Conservation (phyloP, 2,888 invertebrate species). For the Thereva unica region DNA sequence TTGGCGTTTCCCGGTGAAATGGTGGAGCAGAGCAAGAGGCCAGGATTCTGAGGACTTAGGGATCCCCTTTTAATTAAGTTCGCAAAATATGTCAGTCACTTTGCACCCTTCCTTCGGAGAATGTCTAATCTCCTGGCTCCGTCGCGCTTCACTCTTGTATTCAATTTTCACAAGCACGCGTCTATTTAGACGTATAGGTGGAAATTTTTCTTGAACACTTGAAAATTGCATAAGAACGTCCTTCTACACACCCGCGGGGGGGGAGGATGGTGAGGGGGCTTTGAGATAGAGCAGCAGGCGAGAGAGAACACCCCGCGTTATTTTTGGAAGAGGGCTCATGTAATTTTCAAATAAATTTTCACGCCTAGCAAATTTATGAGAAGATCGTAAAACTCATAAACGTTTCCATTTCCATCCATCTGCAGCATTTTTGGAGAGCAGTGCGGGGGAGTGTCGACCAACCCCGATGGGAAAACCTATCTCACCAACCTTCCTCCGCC, state of each 20-base stretch:
- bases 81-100: slow-evolving; percentile 31
- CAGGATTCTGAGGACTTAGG: neutral
- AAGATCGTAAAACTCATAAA: slow-evolving; percentile 42
- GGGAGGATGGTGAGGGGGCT: slow-evolving; percentile 1
- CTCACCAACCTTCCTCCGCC: too few species aligned
- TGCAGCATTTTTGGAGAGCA: neutral
- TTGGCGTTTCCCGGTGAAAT: too few species aligned
- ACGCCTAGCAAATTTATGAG: slow-evolving; percentile 42
- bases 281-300: slow-evolving; percentile 1
- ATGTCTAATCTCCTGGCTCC: slow-evolving; percentile 17
- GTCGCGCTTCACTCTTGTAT: slow-evolving; percentile 34
- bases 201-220: slow-evolving; percentile 36
- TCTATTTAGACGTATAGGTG: slow-evolving; percentile 36
- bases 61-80: slow-evolving; percentile 39
- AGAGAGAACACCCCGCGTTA: neutral
- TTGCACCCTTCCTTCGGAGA: slow-evolving; percentile 2
- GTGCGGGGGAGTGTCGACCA: neutral
- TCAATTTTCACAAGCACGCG: slow-evolving; percentile 38
- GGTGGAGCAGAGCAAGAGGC: too few species aligned
- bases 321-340: slow-evolving; percentile 3
- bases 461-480: neutral
- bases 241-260: too few species aligned
- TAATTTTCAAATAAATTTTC: slow-evolving; percentile 42
- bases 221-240: slow-evolving; percentile 32
- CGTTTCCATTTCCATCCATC: slow-evolving; percentile 33